phyloP scores from a whole-genome alignment of 1,140 invertebrate species.

The Portunus trituberculatus region DNA sequence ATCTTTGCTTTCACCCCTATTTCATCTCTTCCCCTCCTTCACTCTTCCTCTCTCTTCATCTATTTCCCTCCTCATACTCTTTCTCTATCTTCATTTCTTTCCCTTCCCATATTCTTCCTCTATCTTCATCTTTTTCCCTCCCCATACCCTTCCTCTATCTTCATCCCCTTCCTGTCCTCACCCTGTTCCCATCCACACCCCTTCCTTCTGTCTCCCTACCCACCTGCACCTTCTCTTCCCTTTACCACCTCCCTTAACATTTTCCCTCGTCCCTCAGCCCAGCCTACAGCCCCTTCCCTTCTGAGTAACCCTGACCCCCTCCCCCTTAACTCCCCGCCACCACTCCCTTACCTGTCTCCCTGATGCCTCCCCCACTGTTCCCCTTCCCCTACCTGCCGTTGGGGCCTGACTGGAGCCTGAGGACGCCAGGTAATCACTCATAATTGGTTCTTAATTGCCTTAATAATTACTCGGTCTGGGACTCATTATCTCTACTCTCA shows the following conservation, averaged over 20 bases:
- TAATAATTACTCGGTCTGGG: conserved; percentile 74
- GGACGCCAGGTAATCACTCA: conserved; percentile 60
- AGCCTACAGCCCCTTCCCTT: neutral
- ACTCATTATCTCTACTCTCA: conserved; percentile 65
- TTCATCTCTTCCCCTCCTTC: neutral
- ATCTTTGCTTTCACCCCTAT: neutral
- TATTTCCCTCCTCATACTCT: neutral
- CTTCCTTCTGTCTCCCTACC: too few species aligned
- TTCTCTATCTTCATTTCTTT: neutral
- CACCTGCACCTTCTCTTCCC: too few species aligned
- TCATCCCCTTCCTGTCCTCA: neutral
- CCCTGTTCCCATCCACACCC: neutral
- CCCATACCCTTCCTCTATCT: neutral
- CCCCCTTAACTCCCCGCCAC: neutral
- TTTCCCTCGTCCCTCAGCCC: too few species aligned
- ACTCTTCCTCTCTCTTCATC: neutral
- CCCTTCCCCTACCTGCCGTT: neutral
- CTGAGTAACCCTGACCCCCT: neutral
- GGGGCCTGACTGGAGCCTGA: neutral
- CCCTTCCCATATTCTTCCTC: neutral
- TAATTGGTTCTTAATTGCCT: conserved; percentile 70
- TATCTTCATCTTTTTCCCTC: neutral
- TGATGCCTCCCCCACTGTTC: too few species aligned
- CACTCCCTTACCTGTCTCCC: neutral
- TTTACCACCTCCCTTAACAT: too few species aligned